Base-by-base conservation (phyloP, 2,888 invertebrate genomes). In the Agriotes lineatus region DNA sequence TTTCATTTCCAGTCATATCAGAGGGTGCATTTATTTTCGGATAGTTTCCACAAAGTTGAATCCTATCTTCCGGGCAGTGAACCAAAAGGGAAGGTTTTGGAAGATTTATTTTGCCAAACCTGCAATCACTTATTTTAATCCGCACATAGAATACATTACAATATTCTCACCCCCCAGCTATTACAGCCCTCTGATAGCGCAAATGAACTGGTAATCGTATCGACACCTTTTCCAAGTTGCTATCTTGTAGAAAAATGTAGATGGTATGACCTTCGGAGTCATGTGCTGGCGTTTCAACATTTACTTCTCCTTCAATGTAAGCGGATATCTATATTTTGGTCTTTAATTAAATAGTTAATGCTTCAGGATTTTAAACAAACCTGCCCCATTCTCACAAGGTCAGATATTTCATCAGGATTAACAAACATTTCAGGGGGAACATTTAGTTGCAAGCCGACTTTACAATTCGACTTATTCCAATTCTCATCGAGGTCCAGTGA, bases 101-200 rank as follows among this genome's bases (percentile, higher is more conserved):
- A 48, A 85, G 72, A 59, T 75, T 70, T 5, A 84, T 81, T 77
- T 68, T 68, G 1, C 57, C 71, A 71, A 65, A 68, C 7, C 71
- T n/a, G n/a, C n/a, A n/a, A n/a, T n/a, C n/a, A n/a, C n/a, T n/a
- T n/a, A n/a, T n/a, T n/a, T n/a, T n/a, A n/a, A n/a, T n/a, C n/a
- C n/a, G n/a, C n/a, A n/a, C n/a, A n/a, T n/a, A n/a, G n/a, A n/a
- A n/a, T n/a, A n/a, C n/a, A n/a, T n/a, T n/a, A n/a, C n/a, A n/a
- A 33, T 20, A 52, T 7, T 57, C 72, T 70, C 78, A 86, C 76
- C 85, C 85, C 67, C 86, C 85, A 66, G 82, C 80, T 42, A 85
- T 82, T 69, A 83, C 82, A 12, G 85, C 83, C 64, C 83, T 81
- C 72, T 87, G 86, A 73, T 87, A 87, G 25, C 87, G 76, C 62